Evolutionary conservation across 2,113 vertebrate genomes (phyloP), one percentile per base, ranked within the genome.

Genomic region (Austrofundulus limnaeus): DNA sequence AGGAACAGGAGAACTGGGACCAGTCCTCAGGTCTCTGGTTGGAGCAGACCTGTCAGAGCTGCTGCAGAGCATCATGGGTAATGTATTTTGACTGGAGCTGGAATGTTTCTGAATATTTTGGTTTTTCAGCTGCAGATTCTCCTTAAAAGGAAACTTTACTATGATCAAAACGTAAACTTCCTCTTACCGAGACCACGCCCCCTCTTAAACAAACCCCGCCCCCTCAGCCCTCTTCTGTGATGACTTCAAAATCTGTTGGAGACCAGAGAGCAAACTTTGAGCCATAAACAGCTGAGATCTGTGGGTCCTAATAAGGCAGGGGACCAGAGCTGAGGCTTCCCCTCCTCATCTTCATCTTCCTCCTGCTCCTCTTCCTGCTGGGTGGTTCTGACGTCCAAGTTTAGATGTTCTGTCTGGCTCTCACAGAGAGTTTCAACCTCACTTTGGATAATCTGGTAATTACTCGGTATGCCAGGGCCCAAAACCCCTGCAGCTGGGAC

Each of bases 231-330:
- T 31, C 38, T 9, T 50, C 61, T 43, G 45, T 15, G 17, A 43
- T 4, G 19, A 48, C 15, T 45, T 45, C 15, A 42, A 42, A 42
- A 42, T 16, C 14, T 42, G 41, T 11, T 11, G 11, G 5, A 19
- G 11, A 13, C 7, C 0, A 4, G 15, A 43, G n/a, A 58, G 24
- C 21, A 20, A 2, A 15, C 11, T 8, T 1, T 1, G 12, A 61
- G 23, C 0, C 24, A 17, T 61, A 56, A 11, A 38, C 48, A 55
- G 49, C 56, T 31, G 20, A 0, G 50, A 39, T 6, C 46, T 77
- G 58, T 15, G 58, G 34, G 62, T 85, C 90, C 88, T 78, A 91
- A 92, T 87, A 92, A 91, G 90, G 91, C 85, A 77, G 50, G 65
- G 46, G 65, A 57, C 83, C 78, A 25, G 85, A 89, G 38, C 61